Evolutionary conservation across 2,113 vertebrate species (phyloP).

Genomic region (Mugil cephalus): DNA sequence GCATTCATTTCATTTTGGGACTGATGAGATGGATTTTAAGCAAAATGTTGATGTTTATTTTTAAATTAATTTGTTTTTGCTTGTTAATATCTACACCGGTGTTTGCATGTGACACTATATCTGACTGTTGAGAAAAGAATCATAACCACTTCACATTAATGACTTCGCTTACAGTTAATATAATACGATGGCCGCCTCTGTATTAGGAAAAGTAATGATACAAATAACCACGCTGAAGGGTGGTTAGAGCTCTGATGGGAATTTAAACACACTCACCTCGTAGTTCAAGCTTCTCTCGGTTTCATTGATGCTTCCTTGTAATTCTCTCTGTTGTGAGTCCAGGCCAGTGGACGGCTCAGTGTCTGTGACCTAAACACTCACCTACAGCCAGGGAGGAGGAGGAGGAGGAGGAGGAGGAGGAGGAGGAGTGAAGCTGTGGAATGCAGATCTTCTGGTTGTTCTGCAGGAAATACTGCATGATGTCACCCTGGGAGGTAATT

Average conservation of each 20-base stretch:
- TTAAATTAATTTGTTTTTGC: no score
- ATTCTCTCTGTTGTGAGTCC: not conserved
- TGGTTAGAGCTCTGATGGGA: not conserved
- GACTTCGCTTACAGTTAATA: no score
- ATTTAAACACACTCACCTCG: constrained; percentile 40
- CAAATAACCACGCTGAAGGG: no score
- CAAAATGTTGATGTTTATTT: no score
- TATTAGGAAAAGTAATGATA: no score
- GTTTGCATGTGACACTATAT: no score
- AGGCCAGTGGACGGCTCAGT: not conserved
- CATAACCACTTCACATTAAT: no score
- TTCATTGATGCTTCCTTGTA: not conserved
- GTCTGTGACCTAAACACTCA: constrained; percentile 6
- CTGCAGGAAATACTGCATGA: constrained; percentile 22
- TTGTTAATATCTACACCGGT: no score
- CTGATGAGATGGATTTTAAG: no score
- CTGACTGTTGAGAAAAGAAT: no score
- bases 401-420: constrained; percentile 10
- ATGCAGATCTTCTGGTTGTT: constrained; percentile 59
- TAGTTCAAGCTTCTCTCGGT: not conserved
- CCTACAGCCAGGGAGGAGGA: not conserved
- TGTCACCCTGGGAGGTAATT: constrained; percentile 11
- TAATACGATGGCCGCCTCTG: no score
- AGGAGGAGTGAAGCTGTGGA: constrained; percentile 59
- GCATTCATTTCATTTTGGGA: no score